phyloP scores from a whole-genome alignment of 2,113 vertebrate genomes.

The Menura novaehollandiae region DNA sequence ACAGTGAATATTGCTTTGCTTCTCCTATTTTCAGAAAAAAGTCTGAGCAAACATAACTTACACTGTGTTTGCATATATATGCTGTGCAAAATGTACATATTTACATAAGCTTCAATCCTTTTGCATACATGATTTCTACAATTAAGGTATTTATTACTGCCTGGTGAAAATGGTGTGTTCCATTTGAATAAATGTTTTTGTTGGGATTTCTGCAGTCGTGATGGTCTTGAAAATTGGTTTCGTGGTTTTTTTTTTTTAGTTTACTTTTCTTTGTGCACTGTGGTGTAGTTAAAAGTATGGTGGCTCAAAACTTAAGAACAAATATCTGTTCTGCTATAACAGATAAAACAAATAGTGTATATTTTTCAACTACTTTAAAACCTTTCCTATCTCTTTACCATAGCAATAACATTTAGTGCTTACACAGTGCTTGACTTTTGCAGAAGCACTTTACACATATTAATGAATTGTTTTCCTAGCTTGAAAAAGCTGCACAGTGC shows the following conservation, averaged over 20 bases:
- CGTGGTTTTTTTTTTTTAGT: background rate
- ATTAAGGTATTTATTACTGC: background rate
- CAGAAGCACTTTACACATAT: background rate
- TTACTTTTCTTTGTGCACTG: background rate
- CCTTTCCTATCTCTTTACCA: background rate
- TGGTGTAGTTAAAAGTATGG: background rate
- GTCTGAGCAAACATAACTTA: background rate
- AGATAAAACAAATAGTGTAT: background rate
- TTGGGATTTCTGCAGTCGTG: background rate
- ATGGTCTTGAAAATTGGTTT: background rate
- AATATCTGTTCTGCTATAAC: background rate
- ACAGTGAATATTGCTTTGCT: background rate
- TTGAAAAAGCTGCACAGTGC: background rate
- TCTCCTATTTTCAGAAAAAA: background rate
- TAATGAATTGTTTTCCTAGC: background rate
- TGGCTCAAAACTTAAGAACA: background rate
- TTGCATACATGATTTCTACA: background rate
- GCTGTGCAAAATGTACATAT: background rate
- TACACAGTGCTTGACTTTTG: background rate
- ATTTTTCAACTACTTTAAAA: background rate
- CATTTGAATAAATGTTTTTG: background rate
- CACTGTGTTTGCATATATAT: background rate
- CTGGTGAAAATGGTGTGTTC: background rate
- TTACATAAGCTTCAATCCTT: background rate
- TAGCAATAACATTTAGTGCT: background rate